Percentiles rank a stretch among this genome's conserved stretches.
Evolutionary conservation across 2,888 invertebrate genomes (phyloP).

Genomic region (Caprella mutica): DNA sequence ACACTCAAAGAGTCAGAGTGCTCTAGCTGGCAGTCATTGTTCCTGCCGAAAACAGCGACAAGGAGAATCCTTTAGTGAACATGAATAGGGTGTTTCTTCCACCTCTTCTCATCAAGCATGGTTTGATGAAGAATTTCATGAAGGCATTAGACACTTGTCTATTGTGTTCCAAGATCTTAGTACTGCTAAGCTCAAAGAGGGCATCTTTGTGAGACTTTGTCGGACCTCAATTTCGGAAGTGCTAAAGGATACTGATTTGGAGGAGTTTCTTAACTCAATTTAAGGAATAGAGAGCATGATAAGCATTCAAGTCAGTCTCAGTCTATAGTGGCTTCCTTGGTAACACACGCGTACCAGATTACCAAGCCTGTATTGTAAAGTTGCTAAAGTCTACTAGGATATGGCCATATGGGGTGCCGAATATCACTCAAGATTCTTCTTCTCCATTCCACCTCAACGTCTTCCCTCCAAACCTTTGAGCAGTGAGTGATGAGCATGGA

Average conservation of each 20-base stretch:
- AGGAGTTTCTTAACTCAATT: constrained; percentile 3
- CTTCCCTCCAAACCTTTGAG: neutral
- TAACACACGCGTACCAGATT: neutral
- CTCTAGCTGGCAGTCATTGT: too few species aligned
- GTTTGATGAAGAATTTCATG: constrained; percentile 13
- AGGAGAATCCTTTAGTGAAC: constrained; percentile 18
- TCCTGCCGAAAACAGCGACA: constrained; percentile 10
- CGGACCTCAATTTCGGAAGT: constrained; percentile 5
- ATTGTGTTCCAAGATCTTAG: constrained; percentile 12
- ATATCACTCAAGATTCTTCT: neutral
- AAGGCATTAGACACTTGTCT: constrained; percentile 16
- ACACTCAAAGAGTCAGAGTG: too few species aligned
- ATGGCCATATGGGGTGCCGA: neutral
- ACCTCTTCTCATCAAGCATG: constrained; percentile 18
- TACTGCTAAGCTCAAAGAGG: constrained; percentile 16
- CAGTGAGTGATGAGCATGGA: neutral
- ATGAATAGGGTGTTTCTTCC: constrained; percentile 13
- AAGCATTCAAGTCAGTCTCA: constrained; percentile 6
- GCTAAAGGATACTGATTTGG: neutral
- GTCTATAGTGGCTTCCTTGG: neutral
- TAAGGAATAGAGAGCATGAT: neutral
- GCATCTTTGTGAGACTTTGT: constrained; percentile 18
- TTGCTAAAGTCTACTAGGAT: constrained; percentile 14
- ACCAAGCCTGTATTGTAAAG: neutral
- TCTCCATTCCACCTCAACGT: neutral